Conservation (phyloP, 2,888 invertebrate species). For the Agonopterix heracliana region DNA sequence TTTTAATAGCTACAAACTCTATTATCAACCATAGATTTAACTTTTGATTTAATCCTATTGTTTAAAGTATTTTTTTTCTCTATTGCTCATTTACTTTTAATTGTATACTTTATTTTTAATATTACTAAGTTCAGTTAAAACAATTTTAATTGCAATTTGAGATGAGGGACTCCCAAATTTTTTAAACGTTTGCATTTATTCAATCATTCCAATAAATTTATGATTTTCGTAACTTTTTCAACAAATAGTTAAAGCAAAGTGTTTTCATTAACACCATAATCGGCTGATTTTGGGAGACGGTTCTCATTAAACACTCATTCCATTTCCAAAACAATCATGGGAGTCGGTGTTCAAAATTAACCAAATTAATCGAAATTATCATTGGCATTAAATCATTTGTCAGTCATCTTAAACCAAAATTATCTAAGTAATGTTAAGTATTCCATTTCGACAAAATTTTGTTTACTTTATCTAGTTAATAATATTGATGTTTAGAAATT, state of each 20-base stretch:
- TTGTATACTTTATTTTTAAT: slow-evolving; percentile 4
- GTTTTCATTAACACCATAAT: slow-evolving; percentile 14
- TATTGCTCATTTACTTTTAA: slow-evolving; percentile 6
- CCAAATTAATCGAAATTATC: slow-evolving; percentile 4
- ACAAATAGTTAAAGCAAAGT: slow-evolving; percentile 7
- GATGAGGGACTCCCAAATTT: slow-evolving; percentile 2
- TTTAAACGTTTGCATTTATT: slow-evolving; percentile 9
- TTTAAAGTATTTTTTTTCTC: slow-evolving; percentile 1
- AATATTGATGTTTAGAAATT: slow-evolving; percentile 13
- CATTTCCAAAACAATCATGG: slow-evolving; percentile 6
- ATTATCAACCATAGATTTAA: too few species aligned
- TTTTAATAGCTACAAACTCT: too few species aligned
- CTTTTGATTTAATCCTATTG: slow-evolving; percentile 1
- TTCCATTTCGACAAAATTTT: slow-evolving; percentile 5
- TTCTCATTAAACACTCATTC: not conserved
- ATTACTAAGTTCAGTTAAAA: slow-evolving; percentile 5
- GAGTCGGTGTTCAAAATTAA: slow-evolving; percentile 12
- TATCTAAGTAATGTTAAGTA: slow-evolving; percentile 9
- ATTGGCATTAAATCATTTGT: slow-evolving; percentile 18
- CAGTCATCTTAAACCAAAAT: slow-evolving; percentile 32
- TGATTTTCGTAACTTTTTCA: not conserved
- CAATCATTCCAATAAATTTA: slow-evolving; percentile 7
- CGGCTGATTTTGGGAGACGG: not conserved
- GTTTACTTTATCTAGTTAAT: slow-evolving; percentile 10
- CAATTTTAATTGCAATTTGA: not conserved